Evolutionary conservation across 2,888 invertebrate species (phyloP).

Genomic region (Plusia festucae): DNA sequence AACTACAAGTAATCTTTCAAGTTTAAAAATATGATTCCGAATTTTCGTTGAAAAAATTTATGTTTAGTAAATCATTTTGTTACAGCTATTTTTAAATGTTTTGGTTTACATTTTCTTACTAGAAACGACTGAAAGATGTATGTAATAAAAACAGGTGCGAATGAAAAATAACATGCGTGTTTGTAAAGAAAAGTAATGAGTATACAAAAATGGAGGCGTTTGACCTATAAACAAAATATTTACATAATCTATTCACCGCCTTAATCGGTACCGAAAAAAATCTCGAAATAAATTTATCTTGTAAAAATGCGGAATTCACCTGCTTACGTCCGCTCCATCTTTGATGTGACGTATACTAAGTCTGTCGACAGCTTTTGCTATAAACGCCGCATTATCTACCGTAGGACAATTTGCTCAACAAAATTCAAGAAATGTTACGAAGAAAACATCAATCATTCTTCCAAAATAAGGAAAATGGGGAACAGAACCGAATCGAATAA

Average conservation of each 20-base stretch:
- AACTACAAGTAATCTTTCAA: background rate
- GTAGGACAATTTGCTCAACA: constrained; percentile 22
- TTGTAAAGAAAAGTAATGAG: background rate
- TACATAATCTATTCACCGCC: background rate
- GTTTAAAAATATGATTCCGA: background rate
- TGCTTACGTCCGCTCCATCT: background rate
- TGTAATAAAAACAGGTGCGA: constrained; percentile 3
- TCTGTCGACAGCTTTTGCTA: constrained; percentile 8
- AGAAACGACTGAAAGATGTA: background rate
- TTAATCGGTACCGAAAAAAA: background rate
- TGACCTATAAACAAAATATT: constrained; percentile 4
- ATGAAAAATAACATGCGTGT: background rate
- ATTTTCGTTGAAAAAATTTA: background rate
- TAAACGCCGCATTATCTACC: constrained; percentile 11
- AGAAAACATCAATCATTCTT: constrained; percentile 34
- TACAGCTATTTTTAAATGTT: background rate
- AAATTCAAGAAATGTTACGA: constrained; percentile 15
- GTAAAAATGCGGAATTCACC: background rate
- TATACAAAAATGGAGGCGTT: constrained; percentile 1
- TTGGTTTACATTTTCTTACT: background rate
- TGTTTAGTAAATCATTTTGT: background rate
- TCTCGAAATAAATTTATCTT: background rate
- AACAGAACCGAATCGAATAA: constrained; percentile 43
- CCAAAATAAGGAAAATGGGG: constrained; percentile 32
- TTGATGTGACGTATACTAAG: constrained; percentile 5